Evolutionary conservation across 2,888 invertebrate species (phyloP).

Genomic region (Tribolium freemani): DNA sequence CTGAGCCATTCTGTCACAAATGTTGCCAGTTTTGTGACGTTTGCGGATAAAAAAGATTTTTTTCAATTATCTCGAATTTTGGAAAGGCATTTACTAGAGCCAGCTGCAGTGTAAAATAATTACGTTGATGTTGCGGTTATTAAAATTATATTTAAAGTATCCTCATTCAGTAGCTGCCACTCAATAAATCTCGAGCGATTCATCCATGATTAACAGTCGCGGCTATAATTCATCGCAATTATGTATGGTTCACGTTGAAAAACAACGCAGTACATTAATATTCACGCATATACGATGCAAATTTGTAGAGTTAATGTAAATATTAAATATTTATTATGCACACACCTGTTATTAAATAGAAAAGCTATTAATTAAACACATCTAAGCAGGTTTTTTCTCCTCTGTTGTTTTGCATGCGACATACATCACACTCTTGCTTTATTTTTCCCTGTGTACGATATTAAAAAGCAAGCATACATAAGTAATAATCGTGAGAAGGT

Average conservation of each 20-base stretch:
- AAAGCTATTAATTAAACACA: conserved; percentile 24
- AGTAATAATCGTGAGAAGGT: neutral
- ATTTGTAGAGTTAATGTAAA: conserved; percentile 8
- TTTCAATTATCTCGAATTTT: no score
- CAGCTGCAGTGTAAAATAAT: no score
- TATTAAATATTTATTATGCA: conserved; percentile 16
- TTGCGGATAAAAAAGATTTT: no score
- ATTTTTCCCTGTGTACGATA: neutral
- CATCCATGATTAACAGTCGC: neutral
- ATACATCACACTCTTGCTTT: neutral
- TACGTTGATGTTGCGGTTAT: no score
- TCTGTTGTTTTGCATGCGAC: neutral
- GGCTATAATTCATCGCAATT: neutral
- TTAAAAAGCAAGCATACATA: neutral
- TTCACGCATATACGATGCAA: conserved; percentile 1
- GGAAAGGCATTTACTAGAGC: no score
- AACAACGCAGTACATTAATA: neutral
- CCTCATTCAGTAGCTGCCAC: no score
- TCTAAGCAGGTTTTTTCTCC: neutral
- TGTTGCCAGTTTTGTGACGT: no score
- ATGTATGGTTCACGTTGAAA: neutral
- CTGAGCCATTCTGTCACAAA: no score
- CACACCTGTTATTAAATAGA: conserved; percentile 17
- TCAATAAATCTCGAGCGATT: neutral
- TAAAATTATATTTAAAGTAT: no score